These are phyloP conservation scores for Drosophila basisetae DNA, from an alignment of 2,888 invertebrate genomes.

Conservation along the genomic window DNA sequence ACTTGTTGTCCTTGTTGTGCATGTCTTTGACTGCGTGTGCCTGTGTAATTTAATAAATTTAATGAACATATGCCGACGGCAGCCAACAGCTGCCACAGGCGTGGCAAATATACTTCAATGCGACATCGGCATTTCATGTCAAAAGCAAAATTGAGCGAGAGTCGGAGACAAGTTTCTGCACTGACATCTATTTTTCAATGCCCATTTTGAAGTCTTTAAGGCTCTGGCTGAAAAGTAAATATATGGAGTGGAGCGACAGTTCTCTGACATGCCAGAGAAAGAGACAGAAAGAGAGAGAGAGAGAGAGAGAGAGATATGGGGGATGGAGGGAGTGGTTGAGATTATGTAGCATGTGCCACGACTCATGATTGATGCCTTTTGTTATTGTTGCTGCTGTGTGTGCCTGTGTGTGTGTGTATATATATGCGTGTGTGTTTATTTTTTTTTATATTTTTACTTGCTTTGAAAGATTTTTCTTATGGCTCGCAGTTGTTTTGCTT, in stretches of 20 bases:
- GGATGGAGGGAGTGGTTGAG: constrained; percentile 20
- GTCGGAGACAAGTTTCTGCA: constrained; percentile 4
- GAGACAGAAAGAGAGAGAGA: background rate
- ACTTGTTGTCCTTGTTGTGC: constrained; percentile 38
- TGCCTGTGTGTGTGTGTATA: constrained; percentile 2
- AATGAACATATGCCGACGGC: constrained; percentile 78
- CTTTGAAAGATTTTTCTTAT: constrained; percentile 43
- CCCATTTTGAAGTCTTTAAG: constrained; percentile 34
- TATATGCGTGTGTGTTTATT: constrained; percentile 5
- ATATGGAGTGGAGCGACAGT: constrained; percentile 3
- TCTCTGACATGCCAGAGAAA: constrained; percentile 5
- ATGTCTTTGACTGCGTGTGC: constrained; percentile 32
- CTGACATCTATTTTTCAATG: constrained; percentile 40
- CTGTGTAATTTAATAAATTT: constrained; percentile 79
- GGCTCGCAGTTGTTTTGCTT: constrained; percentile 51
- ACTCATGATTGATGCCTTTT: constrained; percentile 82
- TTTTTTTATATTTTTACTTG: constrained; percentile 30
- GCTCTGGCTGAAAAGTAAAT: constrained; percentile 22
- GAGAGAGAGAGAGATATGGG: background rate
- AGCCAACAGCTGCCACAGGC: constrained; percentile 38
- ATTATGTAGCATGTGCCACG: constrained; percentile 67
- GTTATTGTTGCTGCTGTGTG: constrained; percentile 54
- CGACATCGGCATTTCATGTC: constrained; percentile 35
- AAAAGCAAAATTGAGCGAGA: constrained; percentile 8
- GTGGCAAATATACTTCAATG: constrained; percentile 63